Percentiles rank a stretch among this genome's conserved stretches.
Evolutionary conservation across 2,888 invertebrate species (phyloP).

Genomic region (Caenorhabditis wallacei): DNA sequence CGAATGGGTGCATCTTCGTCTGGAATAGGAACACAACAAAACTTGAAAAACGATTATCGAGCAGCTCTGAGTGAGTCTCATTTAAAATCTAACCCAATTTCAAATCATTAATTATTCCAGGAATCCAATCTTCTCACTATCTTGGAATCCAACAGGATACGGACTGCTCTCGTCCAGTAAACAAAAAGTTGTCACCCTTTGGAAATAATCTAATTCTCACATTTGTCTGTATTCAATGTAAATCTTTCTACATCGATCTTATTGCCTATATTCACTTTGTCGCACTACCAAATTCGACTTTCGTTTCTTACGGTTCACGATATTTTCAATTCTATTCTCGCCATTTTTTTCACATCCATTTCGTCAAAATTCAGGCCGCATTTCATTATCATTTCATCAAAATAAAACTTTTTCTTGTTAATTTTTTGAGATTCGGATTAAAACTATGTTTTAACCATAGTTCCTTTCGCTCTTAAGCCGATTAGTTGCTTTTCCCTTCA

Average conservation of each 20-base stretch:
- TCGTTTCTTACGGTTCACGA: not conserved
- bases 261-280: conserved; percentile 1
- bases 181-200: conserved; percentile 38
- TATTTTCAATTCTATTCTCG: not conserved
- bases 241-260: not conserved
- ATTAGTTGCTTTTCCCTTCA: too few relatives aligned
- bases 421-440: too few relatives aligned
- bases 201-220: conserved; percentile 26
- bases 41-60: conserved; percentile 58
- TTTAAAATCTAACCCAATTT: too few relatives aligned
- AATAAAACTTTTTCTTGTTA: not conserved
- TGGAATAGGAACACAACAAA: conserved; percentile 67
- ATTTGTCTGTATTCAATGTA: not conserved
- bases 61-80: conserved; percentile 44
- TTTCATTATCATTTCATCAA: not conserved
- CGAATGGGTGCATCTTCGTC: conserved; percentile 60
- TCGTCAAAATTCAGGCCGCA: not conserved
- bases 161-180: conserved; percentile 52
- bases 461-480: too few relatives aligned
- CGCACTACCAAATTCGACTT: not conserved
- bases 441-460: too few relatives aligned
- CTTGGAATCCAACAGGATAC: conserved; percentile 60
- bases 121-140: conserved; percentile 49
- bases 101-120: conserved; percentile 7
- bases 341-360: conserved; percentile 16